These are phyloP conservation scores for Drosophila ustulata DNA, from an alignment of 2,888 invertebrate species.

Conservation along the genomic window DNA sequence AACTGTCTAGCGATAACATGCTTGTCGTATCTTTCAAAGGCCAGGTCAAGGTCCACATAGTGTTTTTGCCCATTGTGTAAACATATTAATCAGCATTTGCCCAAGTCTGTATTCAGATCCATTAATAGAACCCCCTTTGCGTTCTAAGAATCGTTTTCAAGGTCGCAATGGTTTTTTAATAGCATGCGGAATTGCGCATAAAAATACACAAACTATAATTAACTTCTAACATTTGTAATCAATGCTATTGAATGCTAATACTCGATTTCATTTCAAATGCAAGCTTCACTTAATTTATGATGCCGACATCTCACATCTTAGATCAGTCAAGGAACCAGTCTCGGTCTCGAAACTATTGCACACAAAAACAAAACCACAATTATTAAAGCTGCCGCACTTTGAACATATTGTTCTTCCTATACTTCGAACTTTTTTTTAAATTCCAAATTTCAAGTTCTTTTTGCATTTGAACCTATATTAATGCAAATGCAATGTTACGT, in stretches of 20 bases:
- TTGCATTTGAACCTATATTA: neutral
- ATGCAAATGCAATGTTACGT: conserved; percentile 1
- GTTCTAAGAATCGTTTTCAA: conserved; percentile 6
- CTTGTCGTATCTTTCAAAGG: conserved; percentile 6
- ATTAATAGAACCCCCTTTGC: neutral
- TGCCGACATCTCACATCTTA: neutral
- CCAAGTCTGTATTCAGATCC: conserved; percentile 6
- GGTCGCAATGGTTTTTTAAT: conserved; percentile 2
- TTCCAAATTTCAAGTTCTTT: neutral
- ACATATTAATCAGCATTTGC: conserved; percentile 17
- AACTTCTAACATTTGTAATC: conserved; percentile 6
- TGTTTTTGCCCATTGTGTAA: neutral
- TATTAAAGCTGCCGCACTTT: neutral
- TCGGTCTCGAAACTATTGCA: neutral
- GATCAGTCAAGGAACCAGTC: neutral
- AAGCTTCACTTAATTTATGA: conserved; percentile 9
- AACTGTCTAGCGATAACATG: conserved; percentile 18
- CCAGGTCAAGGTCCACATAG: conserved; percentile 25
- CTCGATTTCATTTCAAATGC: conserved; percentile 9
- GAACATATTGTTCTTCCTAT: neutral
- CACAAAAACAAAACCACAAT: neutral
- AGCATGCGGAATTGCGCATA: neutral
- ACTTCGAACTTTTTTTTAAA: neutral
- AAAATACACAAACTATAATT: conserved; percentile 6
- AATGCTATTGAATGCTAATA: conserved; percentile 11